A percentile compares a stretch with the other conserved stretches of the same genome.
phyloP scores from a whole-genome alignment of 2,888 invertebrate genomes.

The Chalcosyrphus nemorum region DNA sequence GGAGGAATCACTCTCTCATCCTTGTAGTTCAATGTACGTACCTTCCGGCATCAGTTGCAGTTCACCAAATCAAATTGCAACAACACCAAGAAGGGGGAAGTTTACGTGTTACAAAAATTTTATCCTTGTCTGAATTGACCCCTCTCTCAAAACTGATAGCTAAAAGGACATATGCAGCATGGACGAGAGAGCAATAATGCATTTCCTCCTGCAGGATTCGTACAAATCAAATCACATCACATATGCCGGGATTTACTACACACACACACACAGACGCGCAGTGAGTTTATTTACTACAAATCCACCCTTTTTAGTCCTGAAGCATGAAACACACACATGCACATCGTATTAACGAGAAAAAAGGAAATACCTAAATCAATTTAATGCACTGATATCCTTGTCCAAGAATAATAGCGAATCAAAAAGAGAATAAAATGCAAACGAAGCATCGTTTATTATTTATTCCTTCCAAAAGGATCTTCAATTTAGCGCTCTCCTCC shows the following conservation, averaged over 20 bases:
- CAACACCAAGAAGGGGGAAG: slow-evolving; percentile 26
- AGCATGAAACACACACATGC: no score
- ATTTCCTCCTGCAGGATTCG: slow-evolving; percentile 24
- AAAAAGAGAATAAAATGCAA: slow-evolving; percentile 46
- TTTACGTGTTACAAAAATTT: background rate
- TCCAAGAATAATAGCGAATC: slow-evolving; percentile 19
- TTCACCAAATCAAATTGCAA: slow-evolving; percentile 48
- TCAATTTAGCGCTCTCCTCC: background rate
- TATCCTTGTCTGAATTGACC: slow-evolving; percentile 36
- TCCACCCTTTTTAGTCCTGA: no score
- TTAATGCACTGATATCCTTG: slow-evolving; percentile 51
- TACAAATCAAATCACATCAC: slow-evolving; percentile 46
- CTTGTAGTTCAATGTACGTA: slow-evolving; percentile 47
- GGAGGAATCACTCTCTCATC: background rate
- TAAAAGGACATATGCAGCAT: slow-evolving; percentile 42
- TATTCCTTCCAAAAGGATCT: slow-evolving; percentile 20
- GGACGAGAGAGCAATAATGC: slow-evolving; percentile 20
- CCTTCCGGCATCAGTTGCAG: slow-evolving; percentile 22
- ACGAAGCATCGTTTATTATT: slow-evolving; percentile 41
- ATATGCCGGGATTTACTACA: slow-evolving; percentile 45
- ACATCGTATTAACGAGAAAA: slow-evolving; percentile 31
- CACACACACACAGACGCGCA: background rate
- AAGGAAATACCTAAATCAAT: slow-evolving; percentile 54
- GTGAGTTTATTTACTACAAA: no score
- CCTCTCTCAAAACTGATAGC: slow-evolving; percentile 3